These are phyloP conservation scores for Pammene aurita DNA, from an alignment of 2,888 invertebrate species.

Conservation along the genomic window DNA sequence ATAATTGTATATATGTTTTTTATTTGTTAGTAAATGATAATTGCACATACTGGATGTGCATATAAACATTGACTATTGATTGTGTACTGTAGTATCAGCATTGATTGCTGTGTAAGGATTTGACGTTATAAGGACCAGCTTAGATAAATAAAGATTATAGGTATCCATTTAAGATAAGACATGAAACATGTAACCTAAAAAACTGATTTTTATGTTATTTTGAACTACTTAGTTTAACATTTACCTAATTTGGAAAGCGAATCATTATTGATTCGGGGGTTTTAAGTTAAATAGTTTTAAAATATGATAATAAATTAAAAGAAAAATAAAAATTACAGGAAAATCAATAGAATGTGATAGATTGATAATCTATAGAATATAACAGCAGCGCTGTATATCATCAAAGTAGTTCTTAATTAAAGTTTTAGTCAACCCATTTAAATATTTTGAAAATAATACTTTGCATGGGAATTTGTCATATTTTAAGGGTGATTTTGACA, in stretches of 20 bases:
- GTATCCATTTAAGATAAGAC: slow-evolving; percentile 24
- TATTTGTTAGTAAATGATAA: not conserved
- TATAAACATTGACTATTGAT: too few species aligned
- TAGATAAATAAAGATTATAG: slow-evolving; percentile 33
- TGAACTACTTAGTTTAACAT: too few species aligned
- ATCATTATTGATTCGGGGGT: too few species aligned
- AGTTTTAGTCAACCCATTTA: not conserved
- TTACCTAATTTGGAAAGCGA: too few species aligned
- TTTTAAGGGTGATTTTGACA: slow-evolving; percentile 65
- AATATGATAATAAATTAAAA: not conserved
- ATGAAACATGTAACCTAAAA: slow-evolving; percentile 33
- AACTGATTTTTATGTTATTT: too few species aligned
- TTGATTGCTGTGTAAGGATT: not conserved
- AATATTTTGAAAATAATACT: slow-evolving; percentile 1
- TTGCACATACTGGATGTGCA: too few species aligned
- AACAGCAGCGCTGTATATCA: not conserved
- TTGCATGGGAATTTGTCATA: slow-evolving; percentile 11
- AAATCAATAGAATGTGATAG: slow-evolving; percentile 41
- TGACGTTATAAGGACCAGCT: not conserved
- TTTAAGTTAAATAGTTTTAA: not conserved
- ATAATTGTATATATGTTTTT: not conserved
- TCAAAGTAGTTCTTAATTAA: not conserved
- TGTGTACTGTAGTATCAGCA: too few species aligned
- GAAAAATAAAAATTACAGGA: slow-evolving; percentile 18
- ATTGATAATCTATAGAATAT: slow-evolving; percentile 27